Conservation (phyloP, 1,140 invertebrate species). For the Doryteuthis pealeii region DNA sequence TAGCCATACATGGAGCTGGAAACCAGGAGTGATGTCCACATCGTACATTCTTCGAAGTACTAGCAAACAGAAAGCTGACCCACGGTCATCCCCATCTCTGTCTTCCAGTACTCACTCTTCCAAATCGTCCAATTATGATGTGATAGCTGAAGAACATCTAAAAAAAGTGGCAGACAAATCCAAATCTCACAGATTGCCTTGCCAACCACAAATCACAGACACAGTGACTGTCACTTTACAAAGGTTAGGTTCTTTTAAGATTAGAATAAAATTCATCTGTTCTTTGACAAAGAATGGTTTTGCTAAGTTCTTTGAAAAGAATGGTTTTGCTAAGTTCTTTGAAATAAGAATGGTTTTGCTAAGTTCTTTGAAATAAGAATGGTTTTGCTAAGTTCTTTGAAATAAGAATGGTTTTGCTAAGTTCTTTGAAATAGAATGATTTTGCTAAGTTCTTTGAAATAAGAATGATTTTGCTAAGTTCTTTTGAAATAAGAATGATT, state of each 20-base stretch:
- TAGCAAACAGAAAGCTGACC: slow-evolving; percentile 7
- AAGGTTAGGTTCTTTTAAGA: neutral
- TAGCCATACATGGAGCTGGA: slow-evolving; percentile 11
- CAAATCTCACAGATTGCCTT: neutral
- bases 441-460: too few species aligned
- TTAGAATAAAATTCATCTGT: too few species aligned
- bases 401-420: too few species aligned
- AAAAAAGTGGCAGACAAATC: neutral
- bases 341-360: too few species aligned
- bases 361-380: too few species aligned
- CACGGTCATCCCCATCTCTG: neutral
- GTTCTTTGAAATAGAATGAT: too few species aligned
- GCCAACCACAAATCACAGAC: neutral
- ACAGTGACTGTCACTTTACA: slow-evolving; percentile 6
- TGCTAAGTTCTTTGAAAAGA: too few species aligned
- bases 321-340: too few species aligned
- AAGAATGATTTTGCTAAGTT: too few species aligned
- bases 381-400: too few species aligned
- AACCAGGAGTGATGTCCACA: slow-evolving; percentile 10
- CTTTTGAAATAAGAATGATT: too few species aligned
- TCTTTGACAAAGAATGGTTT: too few species aligned
- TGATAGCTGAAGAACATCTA: slow-evolving; percentile 6
- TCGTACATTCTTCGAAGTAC: slow-evolving; percentile 1
- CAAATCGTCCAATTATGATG: slow-evolving; percentile 5
- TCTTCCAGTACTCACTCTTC: neutral